These are phyloP conservation scores for Mesocricetus auratus DNA, from an alignment of 2,113 vertebrate genomes.

Conservation along the genomic window DNA sequence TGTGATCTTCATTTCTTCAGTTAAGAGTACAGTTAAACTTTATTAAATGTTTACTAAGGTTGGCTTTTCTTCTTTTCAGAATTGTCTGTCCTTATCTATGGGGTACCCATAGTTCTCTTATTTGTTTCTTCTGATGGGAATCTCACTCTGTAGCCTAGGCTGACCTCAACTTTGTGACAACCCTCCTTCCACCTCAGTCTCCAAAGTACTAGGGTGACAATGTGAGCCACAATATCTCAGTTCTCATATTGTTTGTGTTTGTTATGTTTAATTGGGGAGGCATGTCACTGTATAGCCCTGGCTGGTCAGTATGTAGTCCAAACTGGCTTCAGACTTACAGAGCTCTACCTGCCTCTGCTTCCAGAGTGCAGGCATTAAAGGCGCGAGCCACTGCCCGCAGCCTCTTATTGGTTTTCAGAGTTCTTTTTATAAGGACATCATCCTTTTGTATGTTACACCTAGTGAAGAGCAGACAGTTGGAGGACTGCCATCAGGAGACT, in stretches of 20 bases:
- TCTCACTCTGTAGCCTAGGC: background rate
- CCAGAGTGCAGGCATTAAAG: background rate
- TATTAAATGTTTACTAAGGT: background rate
- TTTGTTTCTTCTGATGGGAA: background rate
- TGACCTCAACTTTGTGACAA: background rate
- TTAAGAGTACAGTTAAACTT: conserved; percentile 37
- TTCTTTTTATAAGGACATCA: background rate
- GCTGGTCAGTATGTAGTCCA: background rate
- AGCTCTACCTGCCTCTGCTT: background rate
- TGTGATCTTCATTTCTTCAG: conserved; percentile 57
- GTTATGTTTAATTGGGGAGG: background rate
- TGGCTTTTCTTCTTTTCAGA: conserved; percentile 38
- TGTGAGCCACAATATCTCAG: background rate
- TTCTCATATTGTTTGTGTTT: background rate
- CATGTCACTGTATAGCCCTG: background rate
- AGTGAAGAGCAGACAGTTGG: background rate
- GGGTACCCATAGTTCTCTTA: background rate
- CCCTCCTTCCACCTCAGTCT: background rate
- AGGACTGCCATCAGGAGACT: background rate
- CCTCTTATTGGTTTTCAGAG: background rate
- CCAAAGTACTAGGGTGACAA: no score
- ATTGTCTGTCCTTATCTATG: background rate
- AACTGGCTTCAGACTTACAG: background rate
- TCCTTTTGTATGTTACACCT: background rate
- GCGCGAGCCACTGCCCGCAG: background rate